Conservation (phyloP, 2,113 vertebrate species). For the Aix galericulata region DNA sequence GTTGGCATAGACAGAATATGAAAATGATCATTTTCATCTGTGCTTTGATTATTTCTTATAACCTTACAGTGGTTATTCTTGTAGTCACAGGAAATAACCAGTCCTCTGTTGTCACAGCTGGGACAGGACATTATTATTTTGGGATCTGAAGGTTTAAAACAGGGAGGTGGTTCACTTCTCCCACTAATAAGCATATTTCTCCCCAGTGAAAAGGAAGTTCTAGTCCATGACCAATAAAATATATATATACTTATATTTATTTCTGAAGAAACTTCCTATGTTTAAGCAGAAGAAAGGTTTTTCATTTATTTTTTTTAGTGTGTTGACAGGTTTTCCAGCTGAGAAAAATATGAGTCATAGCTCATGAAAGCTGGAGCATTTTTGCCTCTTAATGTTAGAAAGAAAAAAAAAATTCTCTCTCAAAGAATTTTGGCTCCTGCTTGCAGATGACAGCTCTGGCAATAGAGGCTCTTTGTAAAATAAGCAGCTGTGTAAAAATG, state of each 20-base stretch:
- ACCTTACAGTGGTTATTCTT: background rate
- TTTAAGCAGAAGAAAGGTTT: background rate
- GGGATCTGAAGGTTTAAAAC: background rate
- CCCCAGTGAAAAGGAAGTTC: background rate
- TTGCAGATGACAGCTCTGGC: conserved; percentile 34
- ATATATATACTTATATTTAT: background rate
- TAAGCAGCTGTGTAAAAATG: conserved; percentile 1
- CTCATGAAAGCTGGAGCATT: background rate
- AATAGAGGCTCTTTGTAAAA: background rate
- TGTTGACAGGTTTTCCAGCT: conserved; percentile 37
- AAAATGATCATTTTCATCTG: background rate
- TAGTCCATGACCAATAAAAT: background rate
- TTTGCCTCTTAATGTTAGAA: background rate
- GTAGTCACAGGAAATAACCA: background rate
- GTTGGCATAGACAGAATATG: background rate
- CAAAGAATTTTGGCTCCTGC: conserved; percentile 21
- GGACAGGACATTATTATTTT: background rate
- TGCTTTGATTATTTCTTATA: background rate
- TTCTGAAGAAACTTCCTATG: background rate
- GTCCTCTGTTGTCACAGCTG: background rate
- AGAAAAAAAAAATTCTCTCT: background rate
- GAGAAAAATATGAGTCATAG: conserved; percentile 38
- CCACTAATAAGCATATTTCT: background rate
- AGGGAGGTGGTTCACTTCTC: background rate
- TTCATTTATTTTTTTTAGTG: background rate